Base-by-base conservation (phyloP, 2,113 vertebrate species). In the Trichomycterus rosablanca region DNA sequence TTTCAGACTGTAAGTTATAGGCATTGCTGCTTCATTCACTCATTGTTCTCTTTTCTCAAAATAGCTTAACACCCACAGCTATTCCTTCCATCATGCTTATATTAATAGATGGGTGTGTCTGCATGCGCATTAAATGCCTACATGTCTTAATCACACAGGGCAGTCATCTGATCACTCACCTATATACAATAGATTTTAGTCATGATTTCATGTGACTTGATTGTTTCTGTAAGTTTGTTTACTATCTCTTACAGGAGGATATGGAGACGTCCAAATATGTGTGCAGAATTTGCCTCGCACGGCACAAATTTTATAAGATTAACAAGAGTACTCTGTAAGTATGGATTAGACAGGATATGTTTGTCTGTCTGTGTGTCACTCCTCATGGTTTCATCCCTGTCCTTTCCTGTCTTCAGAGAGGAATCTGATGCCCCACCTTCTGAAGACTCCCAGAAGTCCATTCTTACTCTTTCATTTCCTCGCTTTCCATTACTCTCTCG, bases 261-360 rank as follows among this genome's bases (percentile, higher is more conserved):
- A 93, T 99, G 92, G 96, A 99, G 89, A 97, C 94, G 18, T 95
- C 95, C 61, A 99, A 99, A 83, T 99, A 99, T 4, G 88, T 99
- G 37, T 99, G 93, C 88, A 89, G 96, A 77, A 93, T 99, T 84
- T 97, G 92, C 76, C 88, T 95, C 67, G 93, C 93, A 18, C 85
- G 96, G 63, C 94, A 97, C 83, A 97, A 96, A 76, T 99, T 98
- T 83, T 98, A 99, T 84, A 92, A 93, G 84, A 84, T 97, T 64
- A 95, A 98, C 83, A 93, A 91, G 80, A 92, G 90, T 71, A 93
- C 81, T 81, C 79, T 97, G 96, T 99, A 83, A 97, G 96, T 97
- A 50, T 70, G n/a, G 74, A 74, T 63, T 57, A 35, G 28, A 59
- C 10, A 35, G 30, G 16, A 19, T 8, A 4, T 24, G 45, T 48